Conservation (phyloP, 2,797 vertebrate species). For the Chelon auratus region DNA sequence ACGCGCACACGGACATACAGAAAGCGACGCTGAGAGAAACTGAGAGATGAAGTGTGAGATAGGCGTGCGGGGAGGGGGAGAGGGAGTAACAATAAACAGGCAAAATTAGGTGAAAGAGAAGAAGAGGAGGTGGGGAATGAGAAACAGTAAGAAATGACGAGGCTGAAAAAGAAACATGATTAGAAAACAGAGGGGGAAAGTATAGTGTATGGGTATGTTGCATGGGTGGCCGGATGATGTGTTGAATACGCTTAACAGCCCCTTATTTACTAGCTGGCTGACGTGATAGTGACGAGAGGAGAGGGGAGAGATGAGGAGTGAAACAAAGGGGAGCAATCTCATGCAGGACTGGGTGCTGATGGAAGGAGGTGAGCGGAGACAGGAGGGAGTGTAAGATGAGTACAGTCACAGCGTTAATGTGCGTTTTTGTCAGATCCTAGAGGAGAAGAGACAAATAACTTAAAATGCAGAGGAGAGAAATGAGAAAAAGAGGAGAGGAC, state of each 20-base stretch:
- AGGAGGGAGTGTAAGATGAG: slow-evolving; percentile 34
- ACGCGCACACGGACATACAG: slow-evolving; percentile 23
- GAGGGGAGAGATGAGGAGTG: slow-evolving; percentile 53
- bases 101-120: slow-evolving; percentile 42
- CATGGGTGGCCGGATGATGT: slow-evolving; percentile 59
- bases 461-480: slow-evolving; percentile 20
- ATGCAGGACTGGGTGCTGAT: slow-evolving; percentile 58
- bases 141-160: slow-evolving; percentile 23
- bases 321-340: slow-evolving; percentile 43
- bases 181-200: slow-evolving; percentile 15
- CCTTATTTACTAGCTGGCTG: slow-evolving; percentile 70
- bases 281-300: slow-evolving; percentile 63
- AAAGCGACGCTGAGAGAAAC: slow-evolving; percentile 47
- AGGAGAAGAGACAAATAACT: slow-evolving; percentile 27
- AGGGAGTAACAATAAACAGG: slow-evolving; percentile 45
- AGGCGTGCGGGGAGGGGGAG: slow-evolving; percentile 27
- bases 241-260: slow-evolving; percentile 66
- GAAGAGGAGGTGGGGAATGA: slow-evolving; percentile 2
- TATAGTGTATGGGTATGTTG: slow-evolving; percentile 21
- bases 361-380: slow-evolving; percentile 33
- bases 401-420: slow-evolving; percentile 36
- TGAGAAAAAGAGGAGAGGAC: slow-evolving; percentile 7
- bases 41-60: slow-evolving; percentile 58
- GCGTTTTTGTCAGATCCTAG: slow-evolving; percentile 9
- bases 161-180: not conserved